These are phyloP conservation scores for Halcyon senegalensis DNA, from an alignment of 2,113 vertebrate genomes.

Conservation along the genomic window DNA sequence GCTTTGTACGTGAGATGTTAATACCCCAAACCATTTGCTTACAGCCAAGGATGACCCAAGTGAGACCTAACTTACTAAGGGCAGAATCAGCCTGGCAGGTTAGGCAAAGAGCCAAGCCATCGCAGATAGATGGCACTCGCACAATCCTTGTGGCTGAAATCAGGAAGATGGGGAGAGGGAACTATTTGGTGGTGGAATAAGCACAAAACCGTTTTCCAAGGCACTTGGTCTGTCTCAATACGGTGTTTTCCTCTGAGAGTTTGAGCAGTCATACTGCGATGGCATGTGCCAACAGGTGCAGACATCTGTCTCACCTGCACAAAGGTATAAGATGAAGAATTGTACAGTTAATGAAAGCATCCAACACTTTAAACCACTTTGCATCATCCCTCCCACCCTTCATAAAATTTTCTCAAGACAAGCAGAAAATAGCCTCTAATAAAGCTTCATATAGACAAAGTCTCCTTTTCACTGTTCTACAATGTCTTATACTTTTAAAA, in stretches of 20 bases:
- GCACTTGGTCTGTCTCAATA: not conserved
- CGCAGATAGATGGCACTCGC: not conserved
- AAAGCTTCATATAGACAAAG: not conserved
- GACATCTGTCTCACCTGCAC: not conserved
- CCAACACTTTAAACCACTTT: not conserved
- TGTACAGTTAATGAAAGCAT: not conserved
- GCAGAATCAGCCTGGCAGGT: not conserved
- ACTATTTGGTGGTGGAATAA: not conserved
- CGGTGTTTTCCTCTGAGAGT: fast-evolving
- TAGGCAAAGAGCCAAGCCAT: not conserved
- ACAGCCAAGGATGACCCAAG: not conserved
- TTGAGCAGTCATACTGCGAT: not conserved
- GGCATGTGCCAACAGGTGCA: not conserved
- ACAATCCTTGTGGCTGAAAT: not conserved
- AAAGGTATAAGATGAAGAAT: not conserved
- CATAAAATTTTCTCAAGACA: not conserved
- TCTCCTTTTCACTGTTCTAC: not conserved
- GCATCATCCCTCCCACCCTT: not conserved
- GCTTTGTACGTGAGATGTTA: not conserved
- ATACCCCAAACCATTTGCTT: not conserved
- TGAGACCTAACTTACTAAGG: not conserved
- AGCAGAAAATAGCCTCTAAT: not conserved
- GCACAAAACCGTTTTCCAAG: not conserved
- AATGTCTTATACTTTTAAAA: not conserved
- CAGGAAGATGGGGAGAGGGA: not conserved